Evolutionary conservation across 1,140 invertebrate species (phyloP).

Genomic region (Thaumatotibia leucotreta): DNA sequence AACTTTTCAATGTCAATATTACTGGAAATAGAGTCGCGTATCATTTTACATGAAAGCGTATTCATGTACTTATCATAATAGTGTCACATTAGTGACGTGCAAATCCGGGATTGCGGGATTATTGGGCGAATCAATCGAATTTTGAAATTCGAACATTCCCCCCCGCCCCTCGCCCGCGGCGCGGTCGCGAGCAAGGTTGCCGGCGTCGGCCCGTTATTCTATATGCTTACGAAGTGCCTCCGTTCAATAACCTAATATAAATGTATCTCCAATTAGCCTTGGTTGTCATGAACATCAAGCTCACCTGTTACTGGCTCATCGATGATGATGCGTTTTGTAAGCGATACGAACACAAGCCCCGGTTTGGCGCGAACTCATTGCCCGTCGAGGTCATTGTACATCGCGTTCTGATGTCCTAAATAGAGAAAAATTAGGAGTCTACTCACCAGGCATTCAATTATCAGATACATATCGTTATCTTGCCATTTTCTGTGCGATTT

Average conservation of each 20-base stretch:
- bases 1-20: no score
- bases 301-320: background rate
- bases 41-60: no score
- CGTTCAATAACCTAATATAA: background rate
- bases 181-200: conserved; percentile 48
- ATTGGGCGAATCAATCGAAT: conserved; percentile 21
- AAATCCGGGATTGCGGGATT: conserved; percentile 3
- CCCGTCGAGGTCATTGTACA: conserved; percentile 58
- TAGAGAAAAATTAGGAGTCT: conserved; percentile 38
- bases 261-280: background rate
- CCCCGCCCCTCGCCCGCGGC: conserved; percentile 22
- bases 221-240: background rate
- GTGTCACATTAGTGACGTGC: background rate
- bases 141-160: conserved; percentile 40
- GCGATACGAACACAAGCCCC: background rate
- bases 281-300: background rate
- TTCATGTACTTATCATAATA: no score
- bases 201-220: conserved; percentile 14
- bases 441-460: background rate
- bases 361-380: conserved; percentile 21
- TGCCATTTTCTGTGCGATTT: background rate
- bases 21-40: no score
- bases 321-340: background rate
- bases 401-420: conserved; percentile 51
- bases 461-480: background rate